Evolutionary conservation across 2,888 invertebrate species (phyloP).

Genomic region (Conchocele bisecta): DNA sequence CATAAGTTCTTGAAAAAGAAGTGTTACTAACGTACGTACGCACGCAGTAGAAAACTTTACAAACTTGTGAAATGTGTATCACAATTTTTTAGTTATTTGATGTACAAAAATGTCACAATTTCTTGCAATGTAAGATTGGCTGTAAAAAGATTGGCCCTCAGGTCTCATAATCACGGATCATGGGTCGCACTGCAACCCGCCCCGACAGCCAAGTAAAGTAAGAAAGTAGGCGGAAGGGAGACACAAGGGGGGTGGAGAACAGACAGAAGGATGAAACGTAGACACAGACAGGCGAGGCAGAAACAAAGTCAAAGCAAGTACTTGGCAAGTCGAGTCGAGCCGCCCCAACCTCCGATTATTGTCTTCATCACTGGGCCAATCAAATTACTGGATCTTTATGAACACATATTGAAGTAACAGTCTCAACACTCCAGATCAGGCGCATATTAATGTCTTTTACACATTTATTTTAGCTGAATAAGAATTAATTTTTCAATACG

Average conservation of each 20-base stretch:
- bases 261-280: constrained; percentile 26
- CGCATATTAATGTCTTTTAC: too few relatives aligned
- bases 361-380: constrained; percentile 52
- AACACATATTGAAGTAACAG: neutral
- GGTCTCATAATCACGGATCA: constrained; percentile 59
- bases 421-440: neutral
- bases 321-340: constrained; percentile 5
- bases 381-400: neutral
- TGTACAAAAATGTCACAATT: too few relatives aligned
- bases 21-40: too few relatives aligned
- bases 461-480: too few relatives aligned
- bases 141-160: constrained; percentile 37
- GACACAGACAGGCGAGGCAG: constrained; percentile 10
- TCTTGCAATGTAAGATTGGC: too few relatives aligned
- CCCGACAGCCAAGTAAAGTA: constrained; percentile 28
- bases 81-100: too few relatives aligned
- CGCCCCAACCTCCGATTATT: constrained; percentile 41
- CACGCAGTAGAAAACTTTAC: too few relatives aligned
- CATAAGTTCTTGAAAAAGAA: too few relatives aligned
- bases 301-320: constrained; percentile 21
- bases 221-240: constrained; percentile 26
- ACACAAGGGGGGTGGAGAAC: constrained; percentile 51
- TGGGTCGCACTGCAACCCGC: constrained; percentile 11
- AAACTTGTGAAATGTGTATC: too few relatives aligned
- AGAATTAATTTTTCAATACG: too few relatives aligned